Conservation (phyloP, 2,113 vertebrate genomes). For the Mixornis gularis region DNA sequence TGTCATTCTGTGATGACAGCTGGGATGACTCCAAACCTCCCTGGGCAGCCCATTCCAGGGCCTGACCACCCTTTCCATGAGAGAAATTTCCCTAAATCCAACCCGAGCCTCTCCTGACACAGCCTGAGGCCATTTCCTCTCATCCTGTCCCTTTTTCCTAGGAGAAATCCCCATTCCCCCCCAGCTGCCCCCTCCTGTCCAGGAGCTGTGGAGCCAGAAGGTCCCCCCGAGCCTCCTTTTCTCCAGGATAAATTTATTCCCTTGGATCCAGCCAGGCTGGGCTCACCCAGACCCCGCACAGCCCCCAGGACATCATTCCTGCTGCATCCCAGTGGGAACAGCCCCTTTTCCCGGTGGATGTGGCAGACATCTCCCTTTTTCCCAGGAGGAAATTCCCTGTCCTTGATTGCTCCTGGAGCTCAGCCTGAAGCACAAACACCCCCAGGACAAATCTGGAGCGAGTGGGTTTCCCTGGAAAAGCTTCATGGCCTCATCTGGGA, state of each 20-base stretch:
- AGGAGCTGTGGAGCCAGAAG: not conserved
- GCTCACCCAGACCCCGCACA: accelerated
- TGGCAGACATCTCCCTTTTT: not conserved
- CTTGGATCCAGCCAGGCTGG: not conserved
- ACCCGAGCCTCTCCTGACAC: not conserved
- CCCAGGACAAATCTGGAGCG: not conserved
- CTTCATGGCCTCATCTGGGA: accelerated
- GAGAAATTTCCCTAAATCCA: not conserved
- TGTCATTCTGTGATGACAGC: not conserved
- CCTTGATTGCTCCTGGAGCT: not conserved
- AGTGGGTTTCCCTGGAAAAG: not conserved
- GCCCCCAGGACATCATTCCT: not conserved
- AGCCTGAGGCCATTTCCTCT: not conserved
- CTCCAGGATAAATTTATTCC: not conserved
- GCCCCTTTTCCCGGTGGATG: not conserved
- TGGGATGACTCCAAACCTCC: not conserved
- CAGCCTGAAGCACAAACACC: not conserved
- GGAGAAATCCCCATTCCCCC: not conserved
- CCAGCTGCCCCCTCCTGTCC: not conserved
- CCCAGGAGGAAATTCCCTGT: not conserved
- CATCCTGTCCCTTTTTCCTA: not conserved
- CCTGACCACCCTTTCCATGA: not conserved
- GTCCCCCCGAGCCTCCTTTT: not conserved
- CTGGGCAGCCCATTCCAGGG: not conserved
- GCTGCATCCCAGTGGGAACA: accelerated